Evolutionary conservation across 2,888 invertebrate genomes (phyloP).

Genomic region (Heliconius cydno): DNA sequence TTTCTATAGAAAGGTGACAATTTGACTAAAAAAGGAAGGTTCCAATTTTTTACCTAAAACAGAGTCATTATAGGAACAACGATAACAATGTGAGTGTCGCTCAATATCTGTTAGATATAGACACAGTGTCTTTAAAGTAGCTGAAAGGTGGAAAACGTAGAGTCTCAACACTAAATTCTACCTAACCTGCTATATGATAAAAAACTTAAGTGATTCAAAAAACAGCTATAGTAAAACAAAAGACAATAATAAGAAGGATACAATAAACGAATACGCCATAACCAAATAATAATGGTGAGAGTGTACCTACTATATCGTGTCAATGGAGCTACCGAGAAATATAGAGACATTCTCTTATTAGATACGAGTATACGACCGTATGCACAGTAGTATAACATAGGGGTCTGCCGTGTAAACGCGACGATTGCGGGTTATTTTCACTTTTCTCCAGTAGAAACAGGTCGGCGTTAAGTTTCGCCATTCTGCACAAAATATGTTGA

Average conservation of each 20-base stretch:
- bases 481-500: no score
- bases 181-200: no score
- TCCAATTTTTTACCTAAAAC: background rate
- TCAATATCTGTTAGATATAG: no score
- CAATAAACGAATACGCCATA: constrained; percentile 53
- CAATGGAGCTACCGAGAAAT: constrained; percentile 30
- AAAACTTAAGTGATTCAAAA: background rate
- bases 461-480: no score
- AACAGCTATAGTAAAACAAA: background rate
- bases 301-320: constrained; percentile 54
- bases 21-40: background rate
- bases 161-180: background rate
- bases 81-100: background rate
- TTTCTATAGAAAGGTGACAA: background rate
- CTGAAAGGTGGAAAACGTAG: no score
- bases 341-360: background rate
- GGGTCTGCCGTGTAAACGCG: no score
- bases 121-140: no score
- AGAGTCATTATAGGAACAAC: background rate
- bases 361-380: background rate
- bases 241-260: constrained; percentile 33
- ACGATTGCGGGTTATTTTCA: no score
- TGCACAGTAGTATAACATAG: background rate
- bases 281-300: constrained; percentile 60
- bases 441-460: no score